Evolutionary conservation across 2,797 vertebrate genomes (phyloP), one percentile per base, ranked within the genome.

Genomic region (Falco naumanni): DNA sequence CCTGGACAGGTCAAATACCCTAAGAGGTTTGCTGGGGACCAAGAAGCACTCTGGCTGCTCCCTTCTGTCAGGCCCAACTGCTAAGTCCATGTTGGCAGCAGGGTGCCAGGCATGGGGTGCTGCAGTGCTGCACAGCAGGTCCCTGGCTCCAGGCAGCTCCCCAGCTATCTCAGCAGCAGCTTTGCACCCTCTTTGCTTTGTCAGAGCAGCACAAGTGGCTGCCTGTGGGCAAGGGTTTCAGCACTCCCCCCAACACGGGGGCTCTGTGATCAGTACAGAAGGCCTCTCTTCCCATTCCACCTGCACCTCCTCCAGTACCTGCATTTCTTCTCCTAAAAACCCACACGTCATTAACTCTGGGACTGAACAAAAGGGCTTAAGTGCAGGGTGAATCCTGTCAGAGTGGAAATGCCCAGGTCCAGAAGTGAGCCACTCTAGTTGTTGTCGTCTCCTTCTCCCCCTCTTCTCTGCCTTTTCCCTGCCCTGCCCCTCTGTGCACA

Each of bases 231-330:
- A 69, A 64, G 45, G 70, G 76, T 57, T 89, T 68, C 0, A 0
- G 50, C 47, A 24, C 31, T 11, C 3, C 6, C 14, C 9, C 4
- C 21, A 45, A 0, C 11, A 9, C 0, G 9, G 14, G 47, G 5
- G 9, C 57, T 64, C 53, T 68, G 61, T 21, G 72, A 34, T 43
- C 69, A 39, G 3, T 17, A 43, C 45, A 68, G 65, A 71, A 39
- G 3, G 48, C 17, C 5, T 69, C 81, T 79, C 63, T 84, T 56
- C 28, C 63, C 24, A 4, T 56, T 57, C 10, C 16, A 15, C 14
- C 25, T 20, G 21, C 43, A 43, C 48, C 54, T 28, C 31, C 37
- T 75, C 54, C 22, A 24, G 57, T 12, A 33, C 24, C 56, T 87
- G 78, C 39, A 10, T 39, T 78, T 81, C 16, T 75, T 66, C 33